Base-by-base conservation (phyloP, 1,140 invertebrate species). In the Halictus rubicundus region DNA sequence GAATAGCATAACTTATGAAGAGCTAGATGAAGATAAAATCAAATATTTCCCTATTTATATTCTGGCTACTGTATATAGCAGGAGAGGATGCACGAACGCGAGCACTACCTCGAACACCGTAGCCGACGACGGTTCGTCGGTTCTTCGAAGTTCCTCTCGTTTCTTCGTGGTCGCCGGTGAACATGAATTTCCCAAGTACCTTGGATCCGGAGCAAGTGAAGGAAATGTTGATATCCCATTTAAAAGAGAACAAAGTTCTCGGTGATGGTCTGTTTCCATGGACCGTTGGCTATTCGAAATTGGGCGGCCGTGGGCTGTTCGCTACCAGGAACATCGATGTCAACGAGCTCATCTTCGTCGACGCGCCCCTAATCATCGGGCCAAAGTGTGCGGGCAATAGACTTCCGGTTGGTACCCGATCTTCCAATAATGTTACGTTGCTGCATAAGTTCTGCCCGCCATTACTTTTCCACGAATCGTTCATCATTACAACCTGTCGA, bases 271-370 rank as follows among this genome's bases (percentile, higher is more conserved):
- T 54, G 21, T 59, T n/a, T 9, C n/a, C 49, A 14, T 93, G 92
- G 92, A 88, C 57, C 5, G 91, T 96, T 52, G 83, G 83, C 19
- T 89, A 93, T 72, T 96, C 95, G 0, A 83, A 91, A 1, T 81
- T 96, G 14, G 93, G 94, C 37, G 96, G 96, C 2, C 94, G 95
- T 8, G 96, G 96, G 19, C 78, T 97, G 14, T 94, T 96, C 72
- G 95, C 96, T 0, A 94, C 88, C 0, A 91, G 94, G 54, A 94
- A 96, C 81, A 95, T 97, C 19, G 84, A 89, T 23, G 81, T 92
- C 8, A 95, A 96, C 37, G 96, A 96, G 90, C 86, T 96, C 42
- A 94, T 97, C 19, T 96, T 96, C 82, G 91, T 94, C 1, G 96
- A 97, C 89, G 91, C 90, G 60, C 95, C 96, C 0, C 85, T 97